Evolutionary conservation across 1,140 invertebrate species (phyloP).

Genomic region (Atta colombica): DNA sequence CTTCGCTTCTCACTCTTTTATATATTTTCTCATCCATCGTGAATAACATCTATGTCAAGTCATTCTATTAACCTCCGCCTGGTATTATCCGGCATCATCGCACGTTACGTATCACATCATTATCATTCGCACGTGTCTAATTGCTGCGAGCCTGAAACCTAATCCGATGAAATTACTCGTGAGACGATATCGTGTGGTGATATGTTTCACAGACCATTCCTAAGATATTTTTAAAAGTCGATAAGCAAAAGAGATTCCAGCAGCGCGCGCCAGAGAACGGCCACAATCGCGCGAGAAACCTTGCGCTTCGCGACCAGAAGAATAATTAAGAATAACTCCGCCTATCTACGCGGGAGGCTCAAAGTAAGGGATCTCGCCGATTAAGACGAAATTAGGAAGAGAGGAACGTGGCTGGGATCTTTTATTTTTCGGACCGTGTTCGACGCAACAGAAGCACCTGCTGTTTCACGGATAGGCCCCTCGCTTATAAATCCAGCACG

Average conservation of each 20-base stretch:
- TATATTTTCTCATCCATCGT: not conserved
- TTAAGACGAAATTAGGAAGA: conserved; percentile 74
- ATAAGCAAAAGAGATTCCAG: not conserved
- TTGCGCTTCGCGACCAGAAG: not conserved
- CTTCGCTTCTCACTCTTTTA: not conserved
- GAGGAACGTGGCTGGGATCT: conserved; percentile 20
- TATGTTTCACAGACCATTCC: not conserved
- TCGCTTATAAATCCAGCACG: conserved; percentile 85
- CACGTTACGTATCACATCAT: conserved; percentile 34
- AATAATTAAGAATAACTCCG: conserved; percentile 24
- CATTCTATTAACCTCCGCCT: conserved; percentile 14
- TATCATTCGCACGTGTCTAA: conserved; percentile 17
- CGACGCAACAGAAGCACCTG: conserved; percentile 82
- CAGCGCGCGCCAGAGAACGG: not conserved
- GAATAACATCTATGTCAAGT: conserved; percentile 34
- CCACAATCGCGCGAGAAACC: not conserved
- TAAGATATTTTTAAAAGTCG: conserved; percentile 4
- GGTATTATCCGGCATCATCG: not conserved
- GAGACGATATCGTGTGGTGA: not conserved
- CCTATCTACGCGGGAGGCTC: conserved; percentile 46
- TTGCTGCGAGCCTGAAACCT: conserved; percentile 13
- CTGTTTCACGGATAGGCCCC: conserved; percentile 79
- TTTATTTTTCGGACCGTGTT: conserved; percentile 35
- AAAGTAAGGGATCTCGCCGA: conserved; percentile 61
- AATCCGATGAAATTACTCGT: conserved; percentile 36